Evolutionary conservation across 2,888 invertebrate species (phyloP).

Genomic region (Theretra japonica): DNA sequence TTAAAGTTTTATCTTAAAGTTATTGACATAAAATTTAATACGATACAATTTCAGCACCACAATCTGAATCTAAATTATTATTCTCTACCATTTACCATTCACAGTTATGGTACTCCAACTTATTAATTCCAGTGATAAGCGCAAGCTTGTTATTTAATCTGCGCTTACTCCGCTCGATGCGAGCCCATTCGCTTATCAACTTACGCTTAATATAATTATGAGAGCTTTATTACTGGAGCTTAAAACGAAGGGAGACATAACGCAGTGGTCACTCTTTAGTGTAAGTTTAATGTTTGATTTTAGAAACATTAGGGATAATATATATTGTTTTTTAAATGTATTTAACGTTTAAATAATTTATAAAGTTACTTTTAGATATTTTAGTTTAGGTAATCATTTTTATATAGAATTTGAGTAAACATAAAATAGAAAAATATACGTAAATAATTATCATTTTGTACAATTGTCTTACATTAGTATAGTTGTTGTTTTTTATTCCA

Average conservation of each 20-base stretch:
- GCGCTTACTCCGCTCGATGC: not conserved
- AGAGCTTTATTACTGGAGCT: conserved; percentile 12
- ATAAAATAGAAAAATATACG: too few relatives aligned
- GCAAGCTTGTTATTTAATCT: too few relatives aligned
- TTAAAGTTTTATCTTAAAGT: too few relatives aligned
- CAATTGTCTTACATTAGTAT: too few relatives aligned
- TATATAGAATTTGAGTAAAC: too few relatives aligned
- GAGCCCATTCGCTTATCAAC: conserved; percentile 11
- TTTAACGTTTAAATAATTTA: not conserved
- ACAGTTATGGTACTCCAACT: not conserved
- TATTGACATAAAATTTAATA: not conserved
- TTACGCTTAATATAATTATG: conserved; percentile 8
- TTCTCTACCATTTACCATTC: not conserved
- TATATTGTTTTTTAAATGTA: not conserved
- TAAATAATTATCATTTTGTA: too few relatives aligned
- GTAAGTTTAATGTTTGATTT: not conserved
- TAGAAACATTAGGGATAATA: not conserved
- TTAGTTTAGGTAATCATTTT: too few relatives aligned
- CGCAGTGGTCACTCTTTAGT: not conserved
- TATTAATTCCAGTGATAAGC: conserved; percentile 3
- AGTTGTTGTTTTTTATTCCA: too few relatives aligned
- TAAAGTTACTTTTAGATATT: not conserved
- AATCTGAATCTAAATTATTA: conserved; percentile 3
- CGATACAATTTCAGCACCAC: not conserved
- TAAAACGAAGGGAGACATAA: not conserved